Evolutionary conservation across 2,888 invertebrate genomes (phyloP), one percentile per base, ranked within the genome.

Genomic region (Plagodis pulveraria): DNA sequence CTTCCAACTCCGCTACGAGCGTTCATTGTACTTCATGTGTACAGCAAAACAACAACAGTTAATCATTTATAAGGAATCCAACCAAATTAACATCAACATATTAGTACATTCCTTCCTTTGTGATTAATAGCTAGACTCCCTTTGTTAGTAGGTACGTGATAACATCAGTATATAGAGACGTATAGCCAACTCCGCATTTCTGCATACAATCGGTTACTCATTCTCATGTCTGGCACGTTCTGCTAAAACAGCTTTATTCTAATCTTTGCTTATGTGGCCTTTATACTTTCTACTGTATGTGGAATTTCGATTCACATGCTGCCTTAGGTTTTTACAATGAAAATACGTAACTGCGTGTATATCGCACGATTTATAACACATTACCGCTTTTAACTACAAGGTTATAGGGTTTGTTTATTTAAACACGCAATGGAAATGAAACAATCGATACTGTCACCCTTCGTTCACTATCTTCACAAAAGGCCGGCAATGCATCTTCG

Each of bases 81-180:
- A 35, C 12, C 1, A 33, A 43, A 49, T 55, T 49, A 36, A 6
- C 44, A 55, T 49, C 38, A 11, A 11, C n/a, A 12, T 10, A 9
- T 42, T 9, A 35, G n/a, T n/a, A 43, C 4, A 43, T 5, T 10
- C 8, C 5, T 10, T 41, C 49, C 38, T 49, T 48, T 55, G 55
- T 49, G 9, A 6, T 38, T 38, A 10, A 7, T 0, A 35, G 41
- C 2, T 8, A 11, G 34, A 32, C 33, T 46, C 45, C 45, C 46
- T 56, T 50, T 50, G 56, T 56, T 46, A 38, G 50, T 50, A 44
- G 34, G 50, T 48, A 58, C 58, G 58, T 58, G 58, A 48, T 53
- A 10, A 6, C 43, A n/a, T n/a, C 38, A 44, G 41, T 35, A 44
- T 38, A 12, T 52, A 33, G 11, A 40, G 48, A 36, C 36, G 40